phyloP scores from a whole-genome alignment of 2,113 vertebrate genomes.

The Podilymbus podiceps region DNA sequence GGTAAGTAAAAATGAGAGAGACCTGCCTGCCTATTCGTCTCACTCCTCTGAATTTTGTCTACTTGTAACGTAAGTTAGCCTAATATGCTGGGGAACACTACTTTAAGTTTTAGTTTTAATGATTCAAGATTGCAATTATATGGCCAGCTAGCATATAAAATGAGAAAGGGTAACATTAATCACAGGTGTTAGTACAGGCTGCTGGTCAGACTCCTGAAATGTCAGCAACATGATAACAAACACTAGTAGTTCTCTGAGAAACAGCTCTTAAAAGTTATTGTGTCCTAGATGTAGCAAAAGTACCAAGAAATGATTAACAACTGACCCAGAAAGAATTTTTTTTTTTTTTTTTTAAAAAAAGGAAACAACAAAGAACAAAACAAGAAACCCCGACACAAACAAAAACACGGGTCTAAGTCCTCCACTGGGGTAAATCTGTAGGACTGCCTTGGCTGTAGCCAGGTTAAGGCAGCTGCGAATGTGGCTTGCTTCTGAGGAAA shows the following conservation, averaged over 20 bases:
- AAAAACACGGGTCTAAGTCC: not conserved
- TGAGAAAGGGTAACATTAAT: not conserved
- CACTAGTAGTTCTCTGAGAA: slow-evolving; percentile 59
- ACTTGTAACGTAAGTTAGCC: not conserved
- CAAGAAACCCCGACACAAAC: not conserved
- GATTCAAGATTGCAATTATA: not conserved
- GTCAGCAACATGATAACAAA: slow-evolving; percentile 40
- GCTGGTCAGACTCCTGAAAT: slow-evolving; percentile 63
- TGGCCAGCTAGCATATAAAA: not conserved
- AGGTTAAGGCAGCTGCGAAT: slow-evolving; percentile 38
- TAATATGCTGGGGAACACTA: not conserved
- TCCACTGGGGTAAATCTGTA: slow-evolving; percentile 46
- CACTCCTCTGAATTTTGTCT: not conserved
- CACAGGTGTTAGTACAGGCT: slow-evolving; percentile 71
- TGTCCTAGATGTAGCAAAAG: slow-evolving; percentile 76
- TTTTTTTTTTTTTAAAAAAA: too few relatives aligned
- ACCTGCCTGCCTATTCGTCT: not conserved
- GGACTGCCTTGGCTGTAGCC: not conserved
- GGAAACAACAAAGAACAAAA: slow-evolving; percentile 2
- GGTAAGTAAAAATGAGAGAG: slow-evolving; percentile 7
- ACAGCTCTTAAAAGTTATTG: slow-evolving; percentile 58
- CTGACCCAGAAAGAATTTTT: slow-evolving; percentile 76
- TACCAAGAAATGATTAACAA: slow-evolving; percentile 87
- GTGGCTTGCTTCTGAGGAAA: not conserved
- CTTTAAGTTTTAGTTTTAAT: not conserved